These are phyloP conservation scores for Cephonodes hylas DNA, from an alignment of 2,888 invertebrate species.

Conservation along the genomic window DNA sequence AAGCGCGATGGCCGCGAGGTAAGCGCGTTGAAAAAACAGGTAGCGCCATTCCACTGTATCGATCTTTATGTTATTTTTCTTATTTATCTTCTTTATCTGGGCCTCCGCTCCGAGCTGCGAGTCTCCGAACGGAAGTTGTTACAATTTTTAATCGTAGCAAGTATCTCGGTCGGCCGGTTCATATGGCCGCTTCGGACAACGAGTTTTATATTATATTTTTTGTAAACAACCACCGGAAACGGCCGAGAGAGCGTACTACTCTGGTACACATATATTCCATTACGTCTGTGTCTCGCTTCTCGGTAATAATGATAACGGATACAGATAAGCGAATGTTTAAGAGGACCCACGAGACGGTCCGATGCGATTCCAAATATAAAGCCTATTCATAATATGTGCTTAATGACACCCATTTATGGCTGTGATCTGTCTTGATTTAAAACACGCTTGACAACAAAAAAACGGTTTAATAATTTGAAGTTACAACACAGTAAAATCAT, in stretches of 20 bases:
- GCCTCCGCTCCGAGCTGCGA: slow-evolving; percentile 61
- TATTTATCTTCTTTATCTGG: slow-evolving; percentile 78
- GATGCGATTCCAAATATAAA: neutral
- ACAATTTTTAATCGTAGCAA: slow-evolving; percentile 79
- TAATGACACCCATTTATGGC: neutral
- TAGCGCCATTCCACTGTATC: slow-evolving; percentile 77
- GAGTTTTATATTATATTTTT: slow-evolving; percentile 68
- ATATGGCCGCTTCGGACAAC: slow-evolving; percentile 62
- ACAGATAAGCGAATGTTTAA: slow-evolving; percentile 57
- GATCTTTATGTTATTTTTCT: slow-evolving; percentile 78
- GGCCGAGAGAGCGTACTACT: slow-evolving; percentile 63
- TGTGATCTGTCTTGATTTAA: neutral
- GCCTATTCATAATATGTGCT: neutral
- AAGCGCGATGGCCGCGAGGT: slow-evolving; percentile 51
- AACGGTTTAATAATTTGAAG: neutral
- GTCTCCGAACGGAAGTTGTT: slow-evolving; percentile 79
- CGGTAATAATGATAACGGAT: slow-evolving; percentile 65
- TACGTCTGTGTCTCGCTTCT: slow-evolving; percentile 67
- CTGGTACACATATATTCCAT: slow-evolving; percentile 77
- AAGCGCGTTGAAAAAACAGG: slow-evolving; percentile 72
- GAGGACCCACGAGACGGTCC: slow-evolving; percentile 39
- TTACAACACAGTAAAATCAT: neutral
- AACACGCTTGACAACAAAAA: neutral
- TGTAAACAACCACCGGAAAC: slow-evolving; percentile 79
- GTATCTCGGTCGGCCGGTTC: slow-evolving; percentile 72